These are phyloP conservation scores for Hypsibius dujardini DNA, from an alignment of 1,140 invertebrate species.

Conservation along the genomic window DNA sequence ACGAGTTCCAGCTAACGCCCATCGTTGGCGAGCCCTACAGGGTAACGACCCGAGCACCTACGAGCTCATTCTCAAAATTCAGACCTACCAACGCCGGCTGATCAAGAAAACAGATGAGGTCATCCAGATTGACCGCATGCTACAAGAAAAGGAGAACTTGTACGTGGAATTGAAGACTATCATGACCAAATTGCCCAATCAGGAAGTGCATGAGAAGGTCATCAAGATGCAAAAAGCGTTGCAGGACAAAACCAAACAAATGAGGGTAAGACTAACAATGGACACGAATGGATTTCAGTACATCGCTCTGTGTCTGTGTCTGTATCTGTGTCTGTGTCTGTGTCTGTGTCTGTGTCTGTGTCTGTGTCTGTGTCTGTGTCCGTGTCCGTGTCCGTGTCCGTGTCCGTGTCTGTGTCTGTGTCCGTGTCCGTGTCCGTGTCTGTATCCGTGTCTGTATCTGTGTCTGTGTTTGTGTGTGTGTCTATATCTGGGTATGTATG, in stretches of 20 bases:
- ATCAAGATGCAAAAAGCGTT: slow-evolving; percentile 34
- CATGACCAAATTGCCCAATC: slow-evolving; percentile 39
- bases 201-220: slow-evolving; percentile 37
- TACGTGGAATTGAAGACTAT: slow-evolving; percentile 44
- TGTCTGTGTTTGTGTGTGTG: no score
- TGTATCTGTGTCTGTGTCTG: no score
- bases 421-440: no score
- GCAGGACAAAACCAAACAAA: slow-evolving; percentile 36
- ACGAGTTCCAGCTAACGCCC: slow-evolving; percentile 62
- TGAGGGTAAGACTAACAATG: slow-evolving; percentile 31
- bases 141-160: slow-evolving; percentile 43
- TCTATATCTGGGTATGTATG: no score
- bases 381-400: no score
- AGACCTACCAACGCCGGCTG: slow-evolving; percentile 48
- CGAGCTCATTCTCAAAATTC: slow-evolving; percentile 48
- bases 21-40: slow-evolving; percentile 46
- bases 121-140: slow-evolving; percentile 41
- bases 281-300: slow-evolving; percentile 9
- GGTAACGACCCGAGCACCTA: slow-evolving; percentile 51
- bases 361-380: no score
- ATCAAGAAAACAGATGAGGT: slow-evolving; percentile 41
- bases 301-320: no score
- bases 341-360: no score
- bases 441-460: no score
- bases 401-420: no score